Conservation (phyloP, 2,797 vertebrate genomes). For the Loris lydekkerianus region DNA sequence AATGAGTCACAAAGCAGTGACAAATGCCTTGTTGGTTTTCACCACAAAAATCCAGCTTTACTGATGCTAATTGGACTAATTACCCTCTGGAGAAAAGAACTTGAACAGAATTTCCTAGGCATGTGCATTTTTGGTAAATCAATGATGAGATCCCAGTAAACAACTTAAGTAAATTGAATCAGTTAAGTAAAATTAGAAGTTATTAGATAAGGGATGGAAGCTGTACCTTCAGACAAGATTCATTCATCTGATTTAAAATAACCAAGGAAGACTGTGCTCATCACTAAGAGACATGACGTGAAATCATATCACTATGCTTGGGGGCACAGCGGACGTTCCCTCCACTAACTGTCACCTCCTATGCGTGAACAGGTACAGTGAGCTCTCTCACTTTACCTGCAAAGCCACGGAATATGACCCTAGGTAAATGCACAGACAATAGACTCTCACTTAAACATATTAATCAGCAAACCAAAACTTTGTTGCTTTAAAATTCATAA, state of each 20-base stretch:
- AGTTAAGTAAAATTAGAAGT: neutral
- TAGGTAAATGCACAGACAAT: neutral
- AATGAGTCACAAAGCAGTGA: neutral
- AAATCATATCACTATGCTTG: too few relatives aligned
- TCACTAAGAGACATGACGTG: neutral
- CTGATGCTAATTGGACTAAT: neutral
- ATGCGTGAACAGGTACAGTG: accelerated
- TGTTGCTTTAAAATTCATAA: neutral
- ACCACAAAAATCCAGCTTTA: neutral
- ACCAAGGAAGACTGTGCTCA: neutral
- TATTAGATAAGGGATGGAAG: neutral
- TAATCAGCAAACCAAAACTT: neutral
- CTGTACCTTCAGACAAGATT: neutral
- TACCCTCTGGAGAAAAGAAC: neutral
- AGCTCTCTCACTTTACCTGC: too few relatives aligned
- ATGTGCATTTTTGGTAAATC: neutral
- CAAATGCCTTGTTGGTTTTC: neutral
- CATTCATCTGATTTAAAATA: neutral
- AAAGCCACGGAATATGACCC: neutral
- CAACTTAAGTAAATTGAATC: neutral
- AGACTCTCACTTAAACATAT: neutral
- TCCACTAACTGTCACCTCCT: neutral
- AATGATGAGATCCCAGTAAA: neutral
- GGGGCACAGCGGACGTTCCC: neutral
- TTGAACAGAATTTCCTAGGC: neutral